phyloP scores from a whole-genome alignment of 2,888 invertebrate species.

The Xiphydria camelus region DNA sequence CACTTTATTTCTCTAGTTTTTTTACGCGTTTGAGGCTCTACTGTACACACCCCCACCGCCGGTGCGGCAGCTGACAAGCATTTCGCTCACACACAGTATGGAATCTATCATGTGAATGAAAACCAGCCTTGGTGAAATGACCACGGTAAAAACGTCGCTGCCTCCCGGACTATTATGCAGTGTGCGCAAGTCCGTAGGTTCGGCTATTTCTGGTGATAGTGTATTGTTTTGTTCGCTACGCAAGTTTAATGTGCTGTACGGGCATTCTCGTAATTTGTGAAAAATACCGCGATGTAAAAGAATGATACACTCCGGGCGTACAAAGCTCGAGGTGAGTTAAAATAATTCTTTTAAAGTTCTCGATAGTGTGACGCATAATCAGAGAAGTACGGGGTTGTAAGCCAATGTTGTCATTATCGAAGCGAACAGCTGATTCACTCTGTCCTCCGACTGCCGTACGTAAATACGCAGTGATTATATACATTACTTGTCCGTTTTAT shows the following conservation, averaged over 20 bases:
- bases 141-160: no score
- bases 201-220: slow-evolving; percentile 56
- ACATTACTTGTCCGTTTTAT: neutral
- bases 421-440: slow-evolving; percentile 53
- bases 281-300: slow-evolving; percentile 59
- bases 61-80: no score
- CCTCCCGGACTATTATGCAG: no score
- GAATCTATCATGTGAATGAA: no score
- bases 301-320: slow-evolving; percentile 59
- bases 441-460: no score
- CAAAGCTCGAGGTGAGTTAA: slow-evolving; percentile 57
- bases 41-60: no score
- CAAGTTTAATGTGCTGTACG: slow-evolving; percentile 41
- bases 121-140: no score
- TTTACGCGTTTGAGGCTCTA: no score
- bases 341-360: slow-evolving; percentile 22
- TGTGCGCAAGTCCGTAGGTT: slow-evolving; percentile 38
- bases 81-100: no score
- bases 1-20: no score
- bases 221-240: no score
- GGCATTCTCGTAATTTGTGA: slow-evolving; percentile 48
- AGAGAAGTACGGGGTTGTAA: slow-evolving; percentile 24
- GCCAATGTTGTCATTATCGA: slow-evolving; percentile 54
- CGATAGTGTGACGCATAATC: neutral
- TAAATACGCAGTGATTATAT: slow-evolving; percentile 4